Percentiles rank a stretch among this genome's conserved stretches.
phyloP scores from a whole-genome alignment of 2,888 invertebrate species.

The Scaptomyza polygonia region DNA sequence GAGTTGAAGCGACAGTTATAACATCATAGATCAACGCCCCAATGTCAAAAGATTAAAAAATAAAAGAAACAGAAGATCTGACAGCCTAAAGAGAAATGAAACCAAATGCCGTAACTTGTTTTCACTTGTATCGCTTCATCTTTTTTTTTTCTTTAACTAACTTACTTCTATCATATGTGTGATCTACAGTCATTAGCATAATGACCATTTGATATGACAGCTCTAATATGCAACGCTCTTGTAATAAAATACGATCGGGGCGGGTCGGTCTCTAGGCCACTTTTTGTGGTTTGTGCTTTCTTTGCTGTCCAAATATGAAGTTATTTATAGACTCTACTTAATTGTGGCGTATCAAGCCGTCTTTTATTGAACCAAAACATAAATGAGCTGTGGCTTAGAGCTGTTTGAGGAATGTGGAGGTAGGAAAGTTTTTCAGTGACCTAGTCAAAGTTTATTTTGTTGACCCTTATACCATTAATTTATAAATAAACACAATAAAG shows the following conservation, averaged over 20 bases:
- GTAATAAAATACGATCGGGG: constrained; percentile 48
- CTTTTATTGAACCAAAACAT: constrained; percentile 17
- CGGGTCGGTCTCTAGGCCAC: constrained; percentile 6
- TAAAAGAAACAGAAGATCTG: too few relatives aligned
- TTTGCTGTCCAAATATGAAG: constrained; percentile 42
- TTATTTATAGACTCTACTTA: constrained; percentile 29
- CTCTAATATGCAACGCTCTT: constrained; percentile 47
- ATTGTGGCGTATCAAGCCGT: constrained; percentile 16
- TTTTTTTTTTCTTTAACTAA: constrained; percentile 16
- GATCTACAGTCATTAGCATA: constrained; percentile 69
- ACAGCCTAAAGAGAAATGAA: constrained; percentile 25
- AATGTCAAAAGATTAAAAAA: background rate
- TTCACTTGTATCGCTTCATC: constrained; percentile 39
- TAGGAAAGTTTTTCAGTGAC: constrained; percentile 11
- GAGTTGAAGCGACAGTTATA: constrained; percentile 52
- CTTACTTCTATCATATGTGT: constrained; percentile 42
- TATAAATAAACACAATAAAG: background rate
- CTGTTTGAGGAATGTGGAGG: constrained; percentile 1
- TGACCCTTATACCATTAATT: constrained; percentile 22
- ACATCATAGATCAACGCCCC: constrained; percentile 56
- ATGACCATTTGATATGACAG: constrained; percentile 69
- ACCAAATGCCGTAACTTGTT: constrained; percentile 42
- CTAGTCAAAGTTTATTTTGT: background rate
- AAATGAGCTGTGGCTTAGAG: background rate
- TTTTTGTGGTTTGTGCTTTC: constrained; percentile 47